Base-by-base conservation (phyloP, 2,888 invertebrate species). In the Micoletzkya japonica region DNA sequence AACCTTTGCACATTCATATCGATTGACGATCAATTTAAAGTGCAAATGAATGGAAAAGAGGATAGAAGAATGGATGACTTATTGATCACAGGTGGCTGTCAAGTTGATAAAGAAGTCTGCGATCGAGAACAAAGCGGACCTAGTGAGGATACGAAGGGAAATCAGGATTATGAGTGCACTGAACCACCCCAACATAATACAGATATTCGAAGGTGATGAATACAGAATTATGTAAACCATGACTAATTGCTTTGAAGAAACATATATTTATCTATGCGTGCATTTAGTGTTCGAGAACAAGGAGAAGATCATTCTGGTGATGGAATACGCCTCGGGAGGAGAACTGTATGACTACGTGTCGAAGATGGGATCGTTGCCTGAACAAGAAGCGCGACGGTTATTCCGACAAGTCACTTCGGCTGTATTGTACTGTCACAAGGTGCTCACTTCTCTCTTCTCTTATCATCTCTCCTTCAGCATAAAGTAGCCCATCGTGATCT, bases 121-220 rank as follows among this genome's bases (percentile, higher is more conserved):
- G 75, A 88, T 88, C 58, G 85, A 87, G 70, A 87, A 87, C 60
- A 95, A 96, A 86, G 95, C 95, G 49, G 98, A 98, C 89, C 90
- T 98, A 78, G 90, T 95, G 76, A 90, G 97, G 86, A 96, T 98
- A 87, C 89, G 96, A 81, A 90, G 97, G 77, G 97, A 98, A 88
- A 97, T 98, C 86, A 94, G 96, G 88, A 97, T 98, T 82, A 97
- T 98, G 96, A 95, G 95, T 71, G 95, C 94, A 59, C 93, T 97
- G 70, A 91, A 93, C 83, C 98, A 98, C 90, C 97, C 96, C 7
- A 95, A 98, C 87, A 97, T 98, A 87, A 95, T 98, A 88, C 95
- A 97, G 88, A 96, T 98, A 86, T 95, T 95, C 88, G 98, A 98
- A 92, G 96, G 96, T 68, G 39, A n/a, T 37, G 4, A 39, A 17